These are phyloP conservation scores for Cydia fagiglandana DNA, from an alignment of 1,140 invertebrate genomes.

Conservation along the genomic window DNA sequence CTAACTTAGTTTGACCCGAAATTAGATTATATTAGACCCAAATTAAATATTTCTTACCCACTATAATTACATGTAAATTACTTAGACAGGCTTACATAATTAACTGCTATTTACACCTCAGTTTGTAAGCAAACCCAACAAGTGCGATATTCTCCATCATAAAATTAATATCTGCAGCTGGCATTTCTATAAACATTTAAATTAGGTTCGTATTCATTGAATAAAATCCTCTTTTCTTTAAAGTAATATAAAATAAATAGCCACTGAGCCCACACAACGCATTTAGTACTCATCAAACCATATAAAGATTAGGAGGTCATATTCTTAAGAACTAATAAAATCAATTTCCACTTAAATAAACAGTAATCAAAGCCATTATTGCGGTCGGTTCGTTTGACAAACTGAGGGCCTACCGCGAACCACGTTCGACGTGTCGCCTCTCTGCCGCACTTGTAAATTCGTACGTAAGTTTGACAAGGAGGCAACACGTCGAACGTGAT, in stretches of 20 bases:
- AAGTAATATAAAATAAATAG: conserved; percentile 40
- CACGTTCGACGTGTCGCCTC: too few relatives aligned
- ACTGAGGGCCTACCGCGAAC: too few relatives aligned
- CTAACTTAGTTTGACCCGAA: too few relatives aligned
- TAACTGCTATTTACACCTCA: not conserved
- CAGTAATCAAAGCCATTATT: conserved; percentile 49
- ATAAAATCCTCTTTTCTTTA: conserved; percentile 45
- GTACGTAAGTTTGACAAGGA: too few relatives aligned
- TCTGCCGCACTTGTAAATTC: too few relatives aligned
- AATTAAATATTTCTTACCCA: too few relatives aligned
- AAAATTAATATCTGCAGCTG: not conserved
- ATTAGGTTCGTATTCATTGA: conserved; percentile 45
- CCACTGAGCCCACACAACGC: conserved; percentile 43
- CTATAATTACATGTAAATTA: too few relatives aligned
- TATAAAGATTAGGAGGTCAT: conserved; percentile 63
- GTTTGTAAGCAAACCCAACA: not conserved
- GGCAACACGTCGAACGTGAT: too few relatives aligned
- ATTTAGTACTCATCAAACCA: conserved; percentile 47
- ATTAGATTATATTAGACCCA: too few relatives aligned
- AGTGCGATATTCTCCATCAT: not conserved
- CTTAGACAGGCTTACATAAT: too few relatives aligned
- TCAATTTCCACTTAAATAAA: conserved; percentile 52
- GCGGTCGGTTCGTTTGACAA: conserved; percentile 55
- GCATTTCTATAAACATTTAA: conserved; percentile 10
- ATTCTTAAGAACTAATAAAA: conserved; percentile 67